Base-by-base conservation (phyloP, 2,888 invertebrate genomes). In the Monopis laevigella region DNA sequence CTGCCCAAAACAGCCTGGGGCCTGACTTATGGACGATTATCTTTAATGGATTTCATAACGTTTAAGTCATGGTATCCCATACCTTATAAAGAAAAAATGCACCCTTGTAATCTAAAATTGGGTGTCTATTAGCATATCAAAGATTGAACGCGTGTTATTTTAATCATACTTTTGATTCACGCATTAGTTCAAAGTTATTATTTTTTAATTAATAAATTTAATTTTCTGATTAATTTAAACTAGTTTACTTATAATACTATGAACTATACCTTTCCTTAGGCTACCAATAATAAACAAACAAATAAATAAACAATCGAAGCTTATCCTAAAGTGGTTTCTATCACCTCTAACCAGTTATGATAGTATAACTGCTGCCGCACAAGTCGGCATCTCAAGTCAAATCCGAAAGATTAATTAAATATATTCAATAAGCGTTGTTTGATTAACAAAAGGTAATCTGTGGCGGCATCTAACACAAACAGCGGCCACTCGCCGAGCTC, bases 391-490 rank as follows among this genome's bases (percentile, higher is more conserved):
- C 51, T 47, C 47, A 72, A 77, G 72, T 77, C 66, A 74, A 74
- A 73, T 63, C 67, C 54, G 57, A 59, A 67, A 68, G 65, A 77
- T 74, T 75, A 75, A 77, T 78, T 74, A 70, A 74, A 73, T 75
- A 65, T 69, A 68, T 72, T 75, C 65, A 74, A 74, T 77, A 71
- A 73, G 58, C 66, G 65, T 64, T 72, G 69, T 77, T 77, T 75
- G 74, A 72, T 73, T 73, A 74, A 77, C 72, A 75, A 77, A 74
- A 66, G 70, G 62, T 74, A 77, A 80, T 80, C 77, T 71, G 59
- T 53, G 72, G 71, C 78, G 78, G 78, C 78, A 78, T 78, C 78
- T 78, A 72, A 69, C 67, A 70, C 62, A 75, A 77, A 77, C 70
- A 69, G 64, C 59, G 58, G 63, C 65, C 64, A 68, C 70, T 73